These are phyloP conservation scores for Solenopsis fugax DNA, from an alignment of 1,140 invertebrate genomes.

Conservation along the genomic window DNA sequence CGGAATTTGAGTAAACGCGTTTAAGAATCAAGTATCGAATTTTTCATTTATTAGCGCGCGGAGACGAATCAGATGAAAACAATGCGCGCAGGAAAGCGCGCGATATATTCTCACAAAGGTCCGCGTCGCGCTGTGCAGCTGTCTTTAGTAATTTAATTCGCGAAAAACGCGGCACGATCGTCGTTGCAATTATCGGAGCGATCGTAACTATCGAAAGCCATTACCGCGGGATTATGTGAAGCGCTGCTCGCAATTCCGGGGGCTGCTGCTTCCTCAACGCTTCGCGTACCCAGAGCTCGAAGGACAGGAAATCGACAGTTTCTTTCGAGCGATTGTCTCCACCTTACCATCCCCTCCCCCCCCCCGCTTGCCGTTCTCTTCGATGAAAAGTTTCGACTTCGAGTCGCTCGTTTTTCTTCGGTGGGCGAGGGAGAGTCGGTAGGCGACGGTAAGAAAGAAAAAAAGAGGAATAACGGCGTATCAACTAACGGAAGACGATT, in stretches of 20 bases:
- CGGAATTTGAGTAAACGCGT: not conserved
- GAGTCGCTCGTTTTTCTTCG: slow-evolving; percentile 42
- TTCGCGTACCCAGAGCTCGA: slow-evolving; percentile 22
- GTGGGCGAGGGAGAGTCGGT: not conserved
- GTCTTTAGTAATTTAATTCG: slow-evolving; percentile 26
- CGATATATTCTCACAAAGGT: slow-evolving; percentile 28
- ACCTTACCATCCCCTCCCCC: slow-evolving; percentile 4
- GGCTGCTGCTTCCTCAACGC: slow-evolving; percentile 19
- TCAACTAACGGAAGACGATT: slow-evolving; percentile 65
- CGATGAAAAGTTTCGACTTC: slow-evolving; percentile 53
- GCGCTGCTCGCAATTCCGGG: slow-evolving; percentile 34
- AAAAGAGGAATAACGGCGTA: slow-evolving; percentile 23
- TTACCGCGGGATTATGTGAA: slow-evolving; percentile 59
- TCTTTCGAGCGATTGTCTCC: slow-evolving; percentile 36
- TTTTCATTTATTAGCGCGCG: slow-evolving; percentile 36
- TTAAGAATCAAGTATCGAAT: not conserved
- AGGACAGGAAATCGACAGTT: slow-evolving; percentile 49
- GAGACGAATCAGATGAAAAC: not conserved
- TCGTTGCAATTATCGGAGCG: slow-evolving; percentile 50
- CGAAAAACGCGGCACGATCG: slow-evolving; percentile 33
- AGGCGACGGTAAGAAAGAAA: not conserved
- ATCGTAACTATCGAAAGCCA: slow-evolving; percentile 61
- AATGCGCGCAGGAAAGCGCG: not conserved
- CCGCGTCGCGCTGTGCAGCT: not conserved
- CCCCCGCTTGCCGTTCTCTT: slow-evolving; percentile 11